Conservation (phyloP, 1,140 invertebrate genomes). For the Drosophila paulistorum region DNA sequence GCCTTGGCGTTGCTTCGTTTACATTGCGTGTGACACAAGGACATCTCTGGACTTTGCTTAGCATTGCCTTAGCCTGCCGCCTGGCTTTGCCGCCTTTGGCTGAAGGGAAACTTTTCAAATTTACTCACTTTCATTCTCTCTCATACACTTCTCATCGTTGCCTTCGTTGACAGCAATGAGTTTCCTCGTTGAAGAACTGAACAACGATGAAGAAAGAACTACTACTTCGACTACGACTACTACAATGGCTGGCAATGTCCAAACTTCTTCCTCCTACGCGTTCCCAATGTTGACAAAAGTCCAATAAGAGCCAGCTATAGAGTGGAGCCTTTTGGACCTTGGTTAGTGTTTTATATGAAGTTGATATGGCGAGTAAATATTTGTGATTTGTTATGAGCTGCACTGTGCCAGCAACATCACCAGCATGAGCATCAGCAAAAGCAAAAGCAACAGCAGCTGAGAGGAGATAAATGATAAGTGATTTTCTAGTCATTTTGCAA, state of each 20-base stretch:
- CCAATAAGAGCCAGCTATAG: slow-evolving; percentile 66
- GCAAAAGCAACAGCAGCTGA: not conserved
- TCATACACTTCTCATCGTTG: slow-evolving; percentile 16
- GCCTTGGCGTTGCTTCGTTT: slow-evolving; percentile 49
- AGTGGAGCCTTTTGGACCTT: slow-evolving; percentile 35
- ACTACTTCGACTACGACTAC: slow-evolving; percentile 27
- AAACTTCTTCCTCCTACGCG: slow-evolving; percentile 25
- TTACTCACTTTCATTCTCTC: slow-evolving; percentile 49
- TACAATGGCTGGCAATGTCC: slow-evolving; percentile 28
- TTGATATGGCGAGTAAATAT: slow-evolving; percentile 80
- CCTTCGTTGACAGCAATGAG: slow-evolving; percentile 71
- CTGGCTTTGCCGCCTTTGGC: slow-evolving; percentile 62
- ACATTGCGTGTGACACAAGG: slow-evolving; percentile 60
- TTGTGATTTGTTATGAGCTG: slow-evolving; percentile 79
- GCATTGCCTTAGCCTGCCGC: slow-evolving; percentile 25
- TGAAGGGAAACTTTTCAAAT: slow-evolving; percentile 76
- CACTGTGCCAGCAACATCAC: slow-evolving; percentile 26
- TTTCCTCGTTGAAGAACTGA: slow-evolving; percentile 56
- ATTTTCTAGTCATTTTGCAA: slow-evolving; percentile 65
- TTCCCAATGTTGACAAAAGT: slow-evolving; percentile 71
- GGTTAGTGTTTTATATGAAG: slow-evolving; percentile 71
- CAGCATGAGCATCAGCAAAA: slow-evolving; percentile 29
- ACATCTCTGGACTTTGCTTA: slow-evolving; percentile 17
- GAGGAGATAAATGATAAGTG: slow-evolving; percentile 78
- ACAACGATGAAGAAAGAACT: slow-evolving; percentile 12